phyloP scores from a whole-genome alignment of 2,113 vertebrate species.

The Lasiurus cinereus region DNA sequence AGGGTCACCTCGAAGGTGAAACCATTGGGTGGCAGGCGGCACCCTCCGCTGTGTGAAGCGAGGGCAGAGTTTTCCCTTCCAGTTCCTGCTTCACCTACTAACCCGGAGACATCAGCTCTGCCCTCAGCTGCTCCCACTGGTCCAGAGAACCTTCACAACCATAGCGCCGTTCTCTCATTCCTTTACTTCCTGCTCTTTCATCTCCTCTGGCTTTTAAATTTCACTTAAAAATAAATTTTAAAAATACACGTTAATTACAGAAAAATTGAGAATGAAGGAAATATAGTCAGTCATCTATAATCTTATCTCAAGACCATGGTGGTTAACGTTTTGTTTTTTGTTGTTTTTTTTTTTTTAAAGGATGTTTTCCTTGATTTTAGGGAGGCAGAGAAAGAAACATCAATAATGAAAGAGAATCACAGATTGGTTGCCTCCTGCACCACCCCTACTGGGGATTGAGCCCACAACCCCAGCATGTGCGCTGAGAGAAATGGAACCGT shows the following conservation, averaged over 20 bases:
- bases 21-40: neutral
- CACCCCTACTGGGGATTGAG: too few species aligned
- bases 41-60: too few species aligned
- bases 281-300: neutral
- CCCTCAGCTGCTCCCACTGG: neutral
- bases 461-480: too few species aligned
- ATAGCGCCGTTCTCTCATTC: neutral
- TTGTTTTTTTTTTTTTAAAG: too few species aligned
- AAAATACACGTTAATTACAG: neutral
- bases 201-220: constrained; percentile 35
- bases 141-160: neutral
- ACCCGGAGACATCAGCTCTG: neutral
- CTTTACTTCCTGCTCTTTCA: neutral
- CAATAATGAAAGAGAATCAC: too few species aligned
- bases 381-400: too few species aligned
- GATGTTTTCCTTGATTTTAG: too few species aligned
- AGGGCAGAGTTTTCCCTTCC: neutral
- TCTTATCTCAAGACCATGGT: constrained; percentile 17
- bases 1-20: neutral
- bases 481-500: too few species aligned
- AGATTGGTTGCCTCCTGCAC: too few species aligned
- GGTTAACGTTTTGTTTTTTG: neutral
- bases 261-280: constrained; percentile 45
- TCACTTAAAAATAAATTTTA: constrained; percentile 38
- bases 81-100: neutral